phyloP scores from a whole-genome alignment of 2,888 invertebrate genomes.

The Syrista parreyssii region DNA sequence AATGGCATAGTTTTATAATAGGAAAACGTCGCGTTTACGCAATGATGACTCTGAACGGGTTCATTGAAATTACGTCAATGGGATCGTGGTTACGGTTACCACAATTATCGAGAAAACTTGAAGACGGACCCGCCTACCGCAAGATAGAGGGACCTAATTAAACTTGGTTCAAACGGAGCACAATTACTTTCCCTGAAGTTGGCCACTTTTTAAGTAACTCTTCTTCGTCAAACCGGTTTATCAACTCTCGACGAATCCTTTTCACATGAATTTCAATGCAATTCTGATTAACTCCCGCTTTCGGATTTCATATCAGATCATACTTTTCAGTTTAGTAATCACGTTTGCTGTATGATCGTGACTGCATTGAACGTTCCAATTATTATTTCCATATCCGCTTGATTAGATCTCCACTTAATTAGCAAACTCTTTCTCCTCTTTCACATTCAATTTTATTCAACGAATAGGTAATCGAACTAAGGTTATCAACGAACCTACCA shows the following conservation, averaged over 20 bases:
- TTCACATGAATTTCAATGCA: background rate
- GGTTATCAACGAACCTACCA: background rate
- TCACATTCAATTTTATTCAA: background rate
- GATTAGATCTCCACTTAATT: background rate
- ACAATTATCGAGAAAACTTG: background rate
- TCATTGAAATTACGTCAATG: background rate
- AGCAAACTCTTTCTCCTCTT: background rate
- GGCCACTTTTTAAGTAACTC: slow-evolving; percentile 39
- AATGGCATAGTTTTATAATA: too few species aligned
- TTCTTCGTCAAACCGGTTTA: slow-evolving; percentile 14
- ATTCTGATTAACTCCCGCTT: background rate
- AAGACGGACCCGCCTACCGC: background rate
- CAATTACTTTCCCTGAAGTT: slow-evolving; percentile 47
- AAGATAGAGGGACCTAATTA: slow-evolving; percentile 35
- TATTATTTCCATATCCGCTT: background rate
- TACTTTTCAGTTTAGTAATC: background rate
- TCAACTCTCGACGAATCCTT: slow-evolving; percentile 12
- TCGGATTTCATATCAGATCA: background rate
- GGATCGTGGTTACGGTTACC: background rate
- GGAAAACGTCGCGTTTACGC: background rate
- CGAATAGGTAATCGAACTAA: background rate
- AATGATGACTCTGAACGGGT: background rate
- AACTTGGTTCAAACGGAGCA: slow-evolving; percentile 45
- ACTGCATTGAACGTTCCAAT: background rate
- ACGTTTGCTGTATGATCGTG: background rate